Conservation (phyloP, 2,113 vertebrate genomes). For the Gallinago undulata region DNA sequence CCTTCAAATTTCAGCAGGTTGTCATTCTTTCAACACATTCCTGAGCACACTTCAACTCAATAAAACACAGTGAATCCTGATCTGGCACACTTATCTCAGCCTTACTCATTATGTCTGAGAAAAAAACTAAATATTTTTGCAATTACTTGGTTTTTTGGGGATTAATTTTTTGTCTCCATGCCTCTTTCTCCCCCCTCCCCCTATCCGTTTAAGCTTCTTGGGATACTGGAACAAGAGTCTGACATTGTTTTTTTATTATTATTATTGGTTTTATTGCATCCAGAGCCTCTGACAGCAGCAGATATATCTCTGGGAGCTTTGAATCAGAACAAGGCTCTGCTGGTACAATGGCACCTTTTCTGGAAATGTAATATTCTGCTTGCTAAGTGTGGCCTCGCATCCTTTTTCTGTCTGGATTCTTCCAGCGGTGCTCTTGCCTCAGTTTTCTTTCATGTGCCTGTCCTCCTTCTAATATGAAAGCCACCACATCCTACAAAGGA, state of each 20-base stretch:
- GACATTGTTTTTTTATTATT: not conserved
- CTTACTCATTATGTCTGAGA: not conserved
- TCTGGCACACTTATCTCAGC: not conserved
- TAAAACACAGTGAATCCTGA: not conserved
- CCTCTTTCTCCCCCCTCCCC: accelerated
- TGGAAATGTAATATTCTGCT: not conserved
- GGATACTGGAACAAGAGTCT: not conserved
- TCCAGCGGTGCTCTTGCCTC: not conserved
- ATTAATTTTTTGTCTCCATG: not conserved
- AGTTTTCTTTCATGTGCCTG: not conserved
- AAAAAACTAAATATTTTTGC: not conserved
- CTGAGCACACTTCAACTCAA: not conserved
- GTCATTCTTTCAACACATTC: not conserved
- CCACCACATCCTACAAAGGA: not conserved
- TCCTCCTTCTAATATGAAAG: not conserved
- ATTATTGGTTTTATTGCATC: not conserved
- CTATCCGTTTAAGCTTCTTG: not conserved
- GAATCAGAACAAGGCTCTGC: not conserved
- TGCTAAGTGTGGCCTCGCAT: not conserved
- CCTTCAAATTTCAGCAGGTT: not conserved
- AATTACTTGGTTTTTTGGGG: not conserved
- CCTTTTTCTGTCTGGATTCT: not conserved
- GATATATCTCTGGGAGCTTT: not conserved
- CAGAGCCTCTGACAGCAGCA: not conserved
- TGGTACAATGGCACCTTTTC: not conserved